Percentiles rank a stretch among this genome's conserved stretches.
Conservation (phyloP, 2,113 vertebrate species). For the Puma concolor region DNA sequence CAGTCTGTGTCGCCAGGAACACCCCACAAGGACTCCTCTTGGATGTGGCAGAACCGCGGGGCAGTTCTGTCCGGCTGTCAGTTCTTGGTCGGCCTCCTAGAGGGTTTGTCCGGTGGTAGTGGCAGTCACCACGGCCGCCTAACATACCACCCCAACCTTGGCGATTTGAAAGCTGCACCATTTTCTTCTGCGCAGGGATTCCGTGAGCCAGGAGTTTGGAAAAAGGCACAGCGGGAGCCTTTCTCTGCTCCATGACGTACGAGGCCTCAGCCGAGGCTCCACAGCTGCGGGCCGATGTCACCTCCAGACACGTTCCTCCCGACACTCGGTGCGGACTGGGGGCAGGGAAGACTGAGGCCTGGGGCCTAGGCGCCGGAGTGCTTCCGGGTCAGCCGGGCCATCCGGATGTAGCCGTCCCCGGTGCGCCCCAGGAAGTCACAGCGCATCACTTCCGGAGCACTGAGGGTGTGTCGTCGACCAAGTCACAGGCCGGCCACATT, state of each 20-base stretch:
- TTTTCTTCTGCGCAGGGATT: not conserved
- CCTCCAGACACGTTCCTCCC: not conserved
- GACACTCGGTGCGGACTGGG: rapidly evolving
- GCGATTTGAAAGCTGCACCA: not conserved
- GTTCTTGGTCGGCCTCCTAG: not conserved
- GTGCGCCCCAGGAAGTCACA: too few species aligned
- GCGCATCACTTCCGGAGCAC: not conserved
- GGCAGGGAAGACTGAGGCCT: not conserved
- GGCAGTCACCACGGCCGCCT: too few species aligned
- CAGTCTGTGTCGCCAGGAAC: not conserved
- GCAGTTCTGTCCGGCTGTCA: not conserved
- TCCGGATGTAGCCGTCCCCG: too few species aligned
- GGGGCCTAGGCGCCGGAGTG: not conserved
- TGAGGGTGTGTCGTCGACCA: not conserved
- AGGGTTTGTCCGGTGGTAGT: not conserved
- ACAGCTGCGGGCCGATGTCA: too few species aligned
- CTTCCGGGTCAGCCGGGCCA: not conserved
- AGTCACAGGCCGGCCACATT: not conserved
- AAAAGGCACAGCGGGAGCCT: not conserved
- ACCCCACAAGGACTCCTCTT: not conserved
- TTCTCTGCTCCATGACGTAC: not conserved
- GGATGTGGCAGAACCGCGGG: not conserved
- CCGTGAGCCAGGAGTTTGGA: not conserved
- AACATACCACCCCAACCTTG: too few species aligned
- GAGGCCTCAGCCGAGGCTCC: not conserved